Evolutionary conservation across 2,113 vertebrate genomes (phyloP), one percentile per base, ranked within the genome.

Genomic region (Furnarius figulus): DNA sequence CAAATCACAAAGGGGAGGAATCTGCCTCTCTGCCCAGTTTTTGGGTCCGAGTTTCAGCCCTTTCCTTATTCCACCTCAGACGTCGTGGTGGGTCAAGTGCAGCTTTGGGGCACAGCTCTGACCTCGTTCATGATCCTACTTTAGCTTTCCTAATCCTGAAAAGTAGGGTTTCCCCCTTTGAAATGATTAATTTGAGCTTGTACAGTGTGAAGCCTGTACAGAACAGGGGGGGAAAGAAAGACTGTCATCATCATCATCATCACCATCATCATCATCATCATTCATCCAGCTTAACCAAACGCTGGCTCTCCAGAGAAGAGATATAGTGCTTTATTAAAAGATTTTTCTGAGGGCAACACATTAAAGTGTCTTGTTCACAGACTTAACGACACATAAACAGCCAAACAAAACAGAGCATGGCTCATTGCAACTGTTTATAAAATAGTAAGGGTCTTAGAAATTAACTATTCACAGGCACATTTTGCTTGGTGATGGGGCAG

Each of bases 391-490:
- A 87, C 72, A 85, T 81, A 95, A 94, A 96, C 83, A 95, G 85
- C 91, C 40, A 85, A 97, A 89, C 85, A 96, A 93, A 95, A 96
- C 93, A 93, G 66, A 90, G 72, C 93, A 35, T 53, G 0, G 53
- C 94, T 97, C 83, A 56, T 97, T 94, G 92, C 91, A 95, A 88
- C 91, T 55, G 12, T 93, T 85, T 95, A 96, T 97, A 94, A 98
- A 98, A 97, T 96, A 98, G 97, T 97, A 94, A 97, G 97, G 82
- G 87, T 95, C 96, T 97, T 95, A 90, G 95, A 91, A 95, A 94
- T 96, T 87, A 96, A 98, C 97, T 95, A 74, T 97, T 97, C 92
- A 94, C 71, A 28, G 77, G 53, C 31, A 39, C 82, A 78, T 97
- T 95, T 76, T 28, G 2, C 81, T 88, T 52, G 71, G 84, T 96